A percentile compares a stretch with the other conserved stretches of the same genome.
Conservation (phyloP, 2,797 vertebrate genomes). For the Sitta carolinensis region DNA sequence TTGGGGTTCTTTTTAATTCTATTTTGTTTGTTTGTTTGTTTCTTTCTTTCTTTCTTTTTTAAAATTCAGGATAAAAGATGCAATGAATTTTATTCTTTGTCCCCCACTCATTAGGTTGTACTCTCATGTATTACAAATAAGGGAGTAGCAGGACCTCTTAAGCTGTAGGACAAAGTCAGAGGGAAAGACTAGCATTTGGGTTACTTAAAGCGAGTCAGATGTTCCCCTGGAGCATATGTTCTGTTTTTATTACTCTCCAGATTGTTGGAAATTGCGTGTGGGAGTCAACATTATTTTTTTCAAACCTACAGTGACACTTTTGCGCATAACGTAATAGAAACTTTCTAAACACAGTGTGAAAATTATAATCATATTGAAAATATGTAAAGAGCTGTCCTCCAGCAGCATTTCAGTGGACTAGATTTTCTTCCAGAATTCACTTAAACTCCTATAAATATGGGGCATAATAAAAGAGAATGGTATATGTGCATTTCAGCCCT, state of each 20-base stretch:
- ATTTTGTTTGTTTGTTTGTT: not conserved
- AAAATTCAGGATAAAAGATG: not conserved
- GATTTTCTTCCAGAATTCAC: not conserved
- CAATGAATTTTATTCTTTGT: not conserved
- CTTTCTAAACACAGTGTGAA: not conserved
- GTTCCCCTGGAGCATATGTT: not conserved
- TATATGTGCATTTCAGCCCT: not conserved
- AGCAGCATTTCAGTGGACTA: not conserved
- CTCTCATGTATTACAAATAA: not conserved
- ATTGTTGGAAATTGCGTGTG: not conserved
- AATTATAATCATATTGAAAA: not conserved
- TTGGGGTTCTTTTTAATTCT: too few relatives aligned
- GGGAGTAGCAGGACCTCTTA: not conserved
- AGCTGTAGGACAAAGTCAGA: not conserved
- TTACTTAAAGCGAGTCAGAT: not conserved
- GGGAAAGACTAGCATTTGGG: not conserved
- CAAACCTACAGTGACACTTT: not conserved
- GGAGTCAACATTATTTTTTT: not conserved
- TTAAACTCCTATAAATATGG: not conserved
- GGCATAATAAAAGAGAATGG: not conserved
- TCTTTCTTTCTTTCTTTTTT: too few relatives aligned
- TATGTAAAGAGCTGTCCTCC: not conserved
- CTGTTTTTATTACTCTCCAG: not conserved
- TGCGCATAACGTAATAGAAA: not conserved
- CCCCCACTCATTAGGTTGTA: not conserved